Percentiles rank a stretch among this genome's conserved stretches.
phyloP scores from a whole-genome alignment of 2,888 invertebrate genomes.

The Azorinus chamasolen region DNA sequence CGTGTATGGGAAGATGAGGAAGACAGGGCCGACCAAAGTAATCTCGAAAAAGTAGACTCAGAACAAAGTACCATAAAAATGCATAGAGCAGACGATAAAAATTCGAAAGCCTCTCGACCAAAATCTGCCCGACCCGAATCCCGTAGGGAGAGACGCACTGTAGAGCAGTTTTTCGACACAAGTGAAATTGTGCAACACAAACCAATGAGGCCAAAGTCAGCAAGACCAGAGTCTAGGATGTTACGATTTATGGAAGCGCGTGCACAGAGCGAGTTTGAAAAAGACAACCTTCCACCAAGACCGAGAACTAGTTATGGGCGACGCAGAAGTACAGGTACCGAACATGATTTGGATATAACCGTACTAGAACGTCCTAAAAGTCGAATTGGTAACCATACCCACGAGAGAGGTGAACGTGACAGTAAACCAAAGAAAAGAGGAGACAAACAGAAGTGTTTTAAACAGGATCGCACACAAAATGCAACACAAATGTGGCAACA shows the following conservation, averaged over 20 bases:
- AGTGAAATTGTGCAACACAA: not conserved
- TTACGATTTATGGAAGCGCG: conserved; percentile 15
- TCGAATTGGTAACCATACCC: conserved; percentile 5
- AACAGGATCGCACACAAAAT: too few relatives aligned
- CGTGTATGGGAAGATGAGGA: too few relatives aligned
- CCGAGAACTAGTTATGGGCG: conserved; percentile 47
- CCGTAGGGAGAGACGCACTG: conserved; percentile 41
- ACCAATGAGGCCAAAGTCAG: conserved; percentile 20
- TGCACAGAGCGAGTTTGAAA: not conserved
- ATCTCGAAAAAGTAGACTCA: too few relatives aligned
- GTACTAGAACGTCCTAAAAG: conserved; percentile 31
- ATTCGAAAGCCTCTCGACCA: conserved; percentile 22
- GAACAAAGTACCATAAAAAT: too few relatives aligned
- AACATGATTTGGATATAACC: too few relatives aligned
- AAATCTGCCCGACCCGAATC: conserved; percentile 57
- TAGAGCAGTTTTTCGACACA: not conserved
- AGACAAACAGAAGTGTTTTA: too few relatives aligned
- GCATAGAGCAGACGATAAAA: not conserved
- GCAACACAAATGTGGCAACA: too few relatives aligned
- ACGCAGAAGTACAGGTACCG: not conserved
- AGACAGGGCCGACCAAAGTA: too few relatives aligned
- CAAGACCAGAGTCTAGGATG: conserved; percentile 37
- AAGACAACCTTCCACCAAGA: conserved; percentile 12
- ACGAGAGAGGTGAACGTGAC: too few relatives aligned
- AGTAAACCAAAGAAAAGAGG: too few relatives aligned